phyloP scores from a whole-genome alignment of 2,888 invertebrate species.

The Ophion costatus region DNA sequence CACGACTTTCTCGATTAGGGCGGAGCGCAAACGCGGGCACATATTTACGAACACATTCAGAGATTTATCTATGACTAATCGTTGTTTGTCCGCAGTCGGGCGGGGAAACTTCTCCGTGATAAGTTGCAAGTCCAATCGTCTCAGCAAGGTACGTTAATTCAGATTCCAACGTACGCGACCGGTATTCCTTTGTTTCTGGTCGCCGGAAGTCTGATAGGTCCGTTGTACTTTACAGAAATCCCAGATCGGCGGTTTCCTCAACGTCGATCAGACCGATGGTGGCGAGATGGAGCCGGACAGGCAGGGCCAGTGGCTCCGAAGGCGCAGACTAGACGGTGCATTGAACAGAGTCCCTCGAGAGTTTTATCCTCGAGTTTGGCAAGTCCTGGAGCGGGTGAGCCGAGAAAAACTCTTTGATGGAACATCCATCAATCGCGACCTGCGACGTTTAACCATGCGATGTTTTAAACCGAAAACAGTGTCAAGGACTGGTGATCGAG shows the following conservation, averaged over 20 bases:
- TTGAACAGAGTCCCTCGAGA: conserved; percentile 98
- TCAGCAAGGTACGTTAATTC: conserved; percentile 89
- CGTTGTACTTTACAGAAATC: conserved; percentile 82
- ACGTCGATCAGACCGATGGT: conserved; percentile 78
- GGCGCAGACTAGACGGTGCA: conserved; percentile 97
- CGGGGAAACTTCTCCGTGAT: conserved; percentile 95
- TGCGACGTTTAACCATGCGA: not conserved
- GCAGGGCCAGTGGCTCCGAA: conserved; percentile 98
- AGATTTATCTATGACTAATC: conserved; percentile 39
- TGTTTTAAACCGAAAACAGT: conserved; percentile 84
- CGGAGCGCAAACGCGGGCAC: not conserved
- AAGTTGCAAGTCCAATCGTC: conserved; percentile 93
- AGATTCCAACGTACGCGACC: not conserved
- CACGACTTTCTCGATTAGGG: conserved; percentile 10
- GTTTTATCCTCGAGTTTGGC: conserved; percentile 98
- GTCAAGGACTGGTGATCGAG: conserved; percentile 97
- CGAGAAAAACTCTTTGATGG: not conserved
- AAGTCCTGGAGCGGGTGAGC: conserved; percentile 92
- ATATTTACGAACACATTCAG: not conserved
- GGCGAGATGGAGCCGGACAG: conserved; percentile 88
- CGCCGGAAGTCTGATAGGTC: too few relatives aligned
- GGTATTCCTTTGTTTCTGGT: too few relatives aligned
- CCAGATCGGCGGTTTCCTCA: conserved; percentile 85
- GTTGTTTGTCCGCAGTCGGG: conserved; percentile 86
- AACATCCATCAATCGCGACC: not conserved